These are phyloP conservation scores for Lepidiolamprologus cunningtoni DNA, from an alignment of 2,113 vertebrate genomes.

Conservation along the genomic window DNA sequence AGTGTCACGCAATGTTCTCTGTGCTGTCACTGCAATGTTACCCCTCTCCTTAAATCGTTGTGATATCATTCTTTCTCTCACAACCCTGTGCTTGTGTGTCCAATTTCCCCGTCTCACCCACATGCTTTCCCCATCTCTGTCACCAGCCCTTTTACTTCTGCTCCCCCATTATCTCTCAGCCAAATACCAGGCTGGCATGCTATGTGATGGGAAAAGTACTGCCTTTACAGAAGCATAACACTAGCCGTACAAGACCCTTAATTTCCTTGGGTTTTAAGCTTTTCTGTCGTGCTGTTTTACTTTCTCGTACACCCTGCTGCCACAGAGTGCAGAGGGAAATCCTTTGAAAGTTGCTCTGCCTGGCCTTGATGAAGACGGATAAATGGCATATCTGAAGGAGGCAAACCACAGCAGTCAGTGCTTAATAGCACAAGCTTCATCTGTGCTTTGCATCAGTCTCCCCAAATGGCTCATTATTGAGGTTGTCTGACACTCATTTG, in stretches of 20 bases:
- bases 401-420: background rate
- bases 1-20: slow-evolving; percentile 21
- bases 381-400: background rate
- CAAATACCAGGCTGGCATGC: slow-evolving; percentile 33
- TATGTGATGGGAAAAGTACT: slow-evolving; percentile 28
- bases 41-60: slow-evolving; percentile 34
- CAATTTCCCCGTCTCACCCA: slow-evolving; percentile 24
- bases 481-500: slow-evolving; percentile 25
- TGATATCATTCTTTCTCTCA: slow-evolving; percentile 32
- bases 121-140: slow-evolving; percentile 17
- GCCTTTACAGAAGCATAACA: background rate
- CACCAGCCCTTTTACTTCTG: background rate
- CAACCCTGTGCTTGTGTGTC: slow-evolving; percentile 8
- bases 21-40: slow-evolving; percentile 43
- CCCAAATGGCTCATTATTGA: slow-evolving; percentile 29
- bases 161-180: slow-evolving; percentile 20
- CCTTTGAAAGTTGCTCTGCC: background rate
- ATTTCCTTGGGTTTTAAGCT: background rate
- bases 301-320: background rate
- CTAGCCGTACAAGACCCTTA: background rate
- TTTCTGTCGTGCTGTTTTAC: background rate
- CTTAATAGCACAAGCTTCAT: background rate
- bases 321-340: background rate
- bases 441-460: background rate
- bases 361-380: background rate